A percentile compares a stretch with the other conserved stretches of the same genome.
phyloP scores from a whole-genome alignment of 2,113 vertebrate species.

The Lasiurus cinereus region DNA sequence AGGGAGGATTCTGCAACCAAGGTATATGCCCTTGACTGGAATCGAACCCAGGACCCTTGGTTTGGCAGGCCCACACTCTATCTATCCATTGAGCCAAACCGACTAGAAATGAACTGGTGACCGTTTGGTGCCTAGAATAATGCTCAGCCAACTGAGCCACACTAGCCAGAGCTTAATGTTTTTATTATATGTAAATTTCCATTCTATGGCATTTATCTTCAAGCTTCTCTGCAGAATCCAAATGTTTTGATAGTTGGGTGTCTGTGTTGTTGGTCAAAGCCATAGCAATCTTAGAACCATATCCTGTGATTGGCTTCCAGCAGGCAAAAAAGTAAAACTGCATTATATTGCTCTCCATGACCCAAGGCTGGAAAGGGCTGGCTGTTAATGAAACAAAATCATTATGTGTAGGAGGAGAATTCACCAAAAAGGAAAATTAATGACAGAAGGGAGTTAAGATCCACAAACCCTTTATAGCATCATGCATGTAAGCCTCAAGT shows the following conservation, averaged over 20 bases:
- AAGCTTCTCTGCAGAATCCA: neutral
- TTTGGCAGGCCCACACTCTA: too few relatives aligned
- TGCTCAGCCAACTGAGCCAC: too few relatives aligned
- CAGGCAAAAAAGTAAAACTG: slow-evolving; percentile 29
- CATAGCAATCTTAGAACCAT: neutral
- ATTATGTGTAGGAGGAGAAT: slow-evolving; percentile 45
- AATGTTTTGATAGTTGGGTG: neutral
- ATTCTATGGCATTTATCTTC: neutral
- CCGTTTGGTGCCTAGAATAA: too few relatives aligned
- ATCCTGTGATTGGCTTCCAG: slow-evolving; percentile 25
- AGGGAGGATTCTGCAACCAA: too few relatives aligned
- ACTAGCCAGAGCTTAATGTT: neutral
- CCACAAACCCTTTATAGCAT: neutral
- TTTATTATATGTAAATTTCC: neutral
- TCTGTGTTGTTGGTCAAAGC: neutral
- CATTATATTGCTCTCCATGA: slow-evolving; percentile 64
- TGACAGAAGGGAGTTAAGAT: slow-evolving; percentile 13
- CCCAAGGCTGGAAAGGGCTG: slow-evolving; percentile 62
- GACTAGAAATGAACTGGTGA: too few relatives aligned
- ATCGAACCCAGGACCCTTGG: too few relatives aligned
- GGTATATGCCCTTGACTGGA: too few relatives aligned
- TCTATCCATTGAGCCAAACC: too few relatives aligned
- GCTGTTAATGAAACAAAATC: slow-evolving; percentile 65
- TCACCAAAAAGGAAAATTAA: slow-evolving; percentile 53
- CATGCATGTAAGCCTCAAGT: slow-evolving; percentile 5